Conservation (phyloP, 2,888 invertebrate species). For the Archips xylosteana region DNA sequence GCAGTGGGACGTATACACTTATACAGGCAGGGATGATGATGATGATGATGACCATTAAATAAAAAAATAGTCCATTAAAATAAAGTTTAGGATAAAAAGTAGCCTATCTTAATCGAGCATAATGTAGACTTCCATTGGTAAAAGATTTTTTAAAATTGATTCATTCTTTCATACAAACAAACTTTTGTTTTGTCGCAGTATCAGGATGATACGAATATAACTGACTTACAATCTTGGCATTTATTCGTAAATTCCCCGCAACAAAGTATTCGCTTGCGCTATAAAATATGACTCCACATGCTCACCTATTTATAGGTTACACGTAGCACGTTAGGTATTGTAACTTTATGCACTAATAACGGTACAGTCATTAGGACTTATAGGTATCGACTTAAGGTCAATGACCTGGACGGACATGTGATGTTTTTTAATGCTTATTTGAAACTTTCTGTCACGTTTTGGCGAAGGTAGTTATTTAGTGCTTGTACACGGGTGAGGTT, state of each 20-base stretch:
- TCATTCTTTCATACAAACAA: no score
- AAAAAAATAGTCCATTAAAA: no score
- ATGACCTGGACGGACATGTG: constrained; percentile 21
- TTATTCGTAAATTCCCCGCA: not conserved
- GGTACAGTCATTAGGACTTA: constrained; percentile 9
- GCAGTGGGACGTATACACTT: no score
- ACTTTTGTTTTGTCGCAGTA: no score
- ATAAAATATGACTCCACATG: not conserved
- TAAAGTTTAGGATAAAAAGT: no score
- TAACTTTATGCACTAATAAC: constrained; percentile 1
- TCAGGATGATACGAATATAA: no score
- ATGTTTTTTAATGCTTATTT: constrained; percentile 16
- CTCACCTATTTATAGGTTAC: not conserved
- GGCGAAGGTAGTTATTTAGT: not conserved
- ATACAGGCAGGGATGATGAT: no score
- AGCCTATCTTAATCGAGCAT: no score
- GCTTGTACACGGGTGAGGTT: constrained; percentile 4
- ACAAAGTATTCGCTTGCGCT: not conserved
- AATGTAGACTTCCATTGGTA: no score
- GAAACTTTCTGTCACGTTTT: constrained; percentile 14
- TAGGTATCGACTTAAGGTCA: constrained; percentile 27
- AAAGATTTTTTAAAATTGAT: no score
- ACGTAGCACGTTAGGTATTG: not conserved
- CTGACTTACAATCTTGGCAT: not conserved
- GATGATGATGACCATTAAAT: no score